Base-by-base conservation (phyloP, 2,113 vertebrate species). In the Heloderma charlesbogerti region DNA sequence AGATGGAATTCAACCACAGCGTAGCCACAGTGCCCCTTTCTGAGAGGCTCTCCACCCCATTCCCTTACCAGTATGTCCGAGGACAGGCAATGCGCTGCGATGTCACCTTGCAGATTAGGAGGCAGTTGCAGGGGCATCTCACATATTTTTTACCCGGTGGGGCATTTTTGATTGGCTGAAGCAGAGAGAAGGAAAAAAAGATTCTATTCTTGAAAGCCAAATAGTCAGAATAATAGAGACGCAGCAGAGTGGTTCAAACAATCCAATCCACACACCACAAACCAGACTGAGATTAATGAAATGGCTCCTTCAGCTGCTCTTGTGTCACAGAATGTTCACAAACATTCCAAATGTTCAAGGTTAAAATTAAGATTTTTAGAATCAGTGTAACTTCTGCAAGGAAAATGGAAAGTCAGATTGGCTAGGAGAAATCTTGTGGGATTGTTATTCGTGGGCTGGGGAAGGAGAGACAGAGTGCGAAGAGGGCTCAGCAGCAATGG, bases 121-220 rank as follows among this genome's bases (percentile, higher is more conserved):
- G 98, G 94, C 98, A 99, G 96, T 99, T 98, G 96, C 98, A 99
- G 79, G 98, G 98, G 90, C 98, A 98, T 88, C 98, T 97, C 20
- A 99, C 98, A 74, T 99, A 98, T 95, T 99, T 99, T 97, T 99
- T 98, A 90, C 98, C 98, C 60, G 98, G 97, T 5, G 98, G 98
- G 89, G 98, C 98, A 89, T 99, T 98, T 96, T 99, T 99, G 96
- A 98, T 99, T 90, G 98, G 98, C 98, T 98, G 96, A 40, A 94
- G 93, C 88, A 96, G 93, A 96, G 77, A 94, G 86, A 88, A 94
- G 78, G 86, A 27, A 6, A 0, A n/a, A n/a, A 13, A 71, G 34
- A 57, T 22, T 7, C 29, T 10, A 16, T 74, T 9, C 1, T 6
- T n/a, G 45, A 51, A 82, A 72, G 48, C 27, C 16, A 20, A 10